Conservation (phyloP, 2,113 vertebrate species). For the Rhegmatorhina hoffmannsi region DNA sequence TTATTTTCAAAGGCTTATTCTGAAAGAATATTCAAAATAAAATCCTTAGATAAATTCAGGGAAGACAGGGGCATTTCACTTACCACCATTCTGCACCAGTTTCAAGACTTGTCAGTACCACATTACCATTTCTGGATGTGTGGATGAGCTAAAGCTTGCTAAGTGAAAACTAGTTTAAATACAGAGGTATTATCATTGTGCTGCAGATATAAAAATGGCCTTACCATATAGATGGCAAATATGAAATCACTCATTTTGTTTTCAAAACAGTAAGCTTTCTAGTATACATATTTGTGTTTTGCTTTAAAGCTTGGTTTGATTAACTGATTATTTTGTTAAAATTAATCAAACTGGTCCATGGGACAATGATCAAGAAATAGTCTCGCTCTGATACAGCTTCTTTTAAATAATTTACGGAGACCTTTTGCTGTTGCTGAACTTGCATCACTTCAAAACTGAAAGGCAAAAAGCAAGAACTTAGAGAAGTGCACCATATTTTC, state of each 20-base stretch:
- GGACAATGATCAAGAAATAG: background rate
- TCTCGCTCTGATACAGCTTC: background rate
- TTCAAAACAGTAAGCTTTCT: background rate
- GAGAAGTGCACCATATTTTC: background rate
- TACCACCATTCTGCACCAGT: background rate
- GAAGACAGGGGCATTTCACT: background rate
- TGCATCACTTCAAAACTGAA: background rate
- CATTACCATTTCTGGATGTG: background rate
- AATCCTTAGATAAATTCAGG: background rate
- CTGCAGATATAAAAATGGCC: background rate
- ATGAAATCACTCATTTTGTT: background rate
- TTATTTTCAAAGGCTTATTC: background rate
- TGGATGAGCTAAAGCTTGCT: background rate
- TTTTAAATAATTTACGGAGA: background rate
- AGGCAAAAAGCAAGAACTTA: background rate
- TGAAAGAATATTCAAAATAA: background rate
- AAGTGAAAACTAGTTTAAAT: background rate
- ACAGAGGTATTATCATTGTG: background rate
- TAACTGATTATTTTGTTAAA: background rate
- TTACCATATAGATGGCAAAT: background rate
- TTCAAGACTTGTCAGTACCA: background rate
- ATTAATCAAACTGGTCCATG: background rate
- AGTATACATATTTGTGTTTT: background rate
- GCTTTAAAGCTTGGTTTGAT: background rate
- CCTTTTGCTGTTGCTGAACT: background rate